phyloP scores from a whole-genome alignment of 2,797 vertebrate species.

The Morus bassanus region DNA sequence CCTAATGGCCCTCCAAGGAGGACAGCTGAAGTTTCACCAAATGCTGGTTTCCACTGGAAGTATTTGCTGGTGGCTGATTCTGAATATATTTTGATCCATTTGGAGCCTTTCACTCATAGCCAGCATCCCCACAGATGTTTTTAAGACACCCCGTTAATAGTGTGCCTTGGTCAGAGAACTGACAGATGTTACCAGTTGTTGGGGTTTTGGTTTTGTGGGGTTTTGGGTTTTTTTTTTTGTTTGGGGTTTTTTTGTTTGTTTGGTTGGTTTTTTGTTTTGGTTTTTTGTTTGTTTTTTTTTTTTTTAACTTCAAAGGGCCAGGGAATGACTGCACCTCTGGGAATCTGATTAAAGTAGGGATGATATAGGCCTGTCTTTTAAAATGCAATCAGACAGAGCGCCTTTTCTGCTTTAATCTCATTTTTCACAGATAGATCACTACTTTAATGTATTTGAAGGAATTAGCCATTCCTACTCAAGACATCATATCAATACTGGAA shows the following conservation, averaged over 20 bases:
- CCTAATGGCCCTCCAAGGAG: neutral
- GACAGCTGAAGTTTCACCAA: neutral
- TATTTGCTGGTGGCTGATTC: neutral
- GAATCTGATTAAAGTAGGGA: neutral
- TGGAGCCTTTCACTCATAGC: neutral
- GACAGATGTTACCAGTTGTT: neutral
- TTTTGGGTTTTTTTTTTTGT: no score
- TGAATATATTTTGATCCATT: neutral
- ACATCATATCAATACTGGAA: neutral
- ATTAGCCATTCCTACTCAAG: neutral
- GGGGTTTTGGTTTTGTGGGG: neutral
- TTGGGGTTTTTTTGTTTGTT: no score
- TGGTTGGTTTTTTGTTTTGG: no score
- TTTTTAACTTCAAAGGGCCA: neutral
- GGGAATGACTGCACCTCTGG: neutral
- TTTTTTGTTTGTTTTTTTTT: neutral
- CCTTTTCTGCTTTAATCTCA: conserved; percentile 13
- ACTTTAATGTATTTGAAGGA: neutral
- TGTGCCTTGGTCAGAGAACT: neutral
- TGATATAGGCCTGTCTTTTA: neutral
- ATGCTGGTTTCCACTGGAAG: neutral
- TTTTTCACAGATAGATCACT: neutral
- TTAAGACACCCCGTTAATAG: neutral
- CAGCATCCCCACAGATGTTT: neutral
- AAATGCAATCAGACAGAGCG: neutral